Evolutionary conservation across 2,797 vertebrate genomes (phyloP).

Genomic region (Chaetodon trifasciatus): DNA sequence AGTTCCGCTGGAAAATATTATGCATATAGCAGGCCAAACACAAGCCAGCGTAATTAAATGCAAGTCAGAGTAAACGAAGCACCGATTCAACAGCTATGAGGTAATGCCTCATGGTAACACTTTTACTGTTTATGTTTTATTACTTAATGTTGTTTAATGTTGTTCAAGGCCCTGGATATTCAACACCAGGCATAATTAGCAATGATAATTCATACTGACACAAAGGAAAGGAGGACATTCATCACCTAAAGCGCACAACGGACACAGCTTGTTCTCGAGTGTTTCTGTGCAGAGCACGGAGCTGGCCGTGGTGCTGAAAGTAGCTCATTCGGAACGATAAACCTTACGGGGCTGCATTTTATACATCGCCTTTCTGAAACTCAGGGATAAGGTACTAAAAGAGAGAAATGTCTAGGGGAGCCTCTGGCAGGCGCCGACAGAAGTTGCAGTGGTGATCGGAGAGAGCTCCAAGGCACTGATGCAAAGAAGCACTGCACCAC

Average conservation of each 20-base stretch:
- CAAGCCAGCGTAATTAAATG: slow-evolving; percentile 25
- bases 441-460: slow-evolving; percentile 55
- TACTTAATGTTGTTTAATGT: slow-evolving; percentile 21
- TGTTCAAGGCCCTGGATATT: slow-evolving; percentile 3
- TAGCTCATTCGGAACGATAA: slow-evolving; percentile 39
- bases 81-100: slow-evolving; percentile 26
- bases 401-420: slow-evolving; percentile 58
- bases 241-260: slow-evolving; percentile 11
- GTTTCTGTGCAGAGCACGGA: slow-evolving; percentile 11
- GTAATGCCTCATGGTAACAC: slow-evolving; percentile 11
- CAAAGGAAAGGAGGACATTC: slow-evolving; percentile 32
- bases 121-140: slow-evolving; percentile 29
- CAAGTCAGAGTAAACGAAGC: slow-evolving; percentile 39
- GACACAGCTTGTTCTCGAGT: slow-evolving; percentile 10
- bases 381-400: slow-evolving; percentile 26
- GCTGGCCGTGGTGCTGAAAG: slow-evolving; percentile 67
- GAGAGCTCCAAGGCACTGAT: slow-evolving; percentile 59
- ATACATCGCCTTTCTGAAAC: slow-evolving; percentile 20
- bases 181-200: slow-evolving; percentile 19
- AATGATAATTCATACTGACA: slow-evolving; percentile 19
- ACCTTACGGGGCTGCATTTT: slow-evolving; percentile 20
- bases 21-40: background rate
- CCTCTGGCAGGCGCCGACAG: slow-evolving; percentile 46
- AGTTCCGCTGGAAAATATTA: slow-evolving; percentile 1
- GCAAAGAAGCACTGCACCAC: slow-evolving; percentile 58